Conservation (phyloP, 2,113 vertebrate genomes). For the Neodon shergylaensis region DNA sequence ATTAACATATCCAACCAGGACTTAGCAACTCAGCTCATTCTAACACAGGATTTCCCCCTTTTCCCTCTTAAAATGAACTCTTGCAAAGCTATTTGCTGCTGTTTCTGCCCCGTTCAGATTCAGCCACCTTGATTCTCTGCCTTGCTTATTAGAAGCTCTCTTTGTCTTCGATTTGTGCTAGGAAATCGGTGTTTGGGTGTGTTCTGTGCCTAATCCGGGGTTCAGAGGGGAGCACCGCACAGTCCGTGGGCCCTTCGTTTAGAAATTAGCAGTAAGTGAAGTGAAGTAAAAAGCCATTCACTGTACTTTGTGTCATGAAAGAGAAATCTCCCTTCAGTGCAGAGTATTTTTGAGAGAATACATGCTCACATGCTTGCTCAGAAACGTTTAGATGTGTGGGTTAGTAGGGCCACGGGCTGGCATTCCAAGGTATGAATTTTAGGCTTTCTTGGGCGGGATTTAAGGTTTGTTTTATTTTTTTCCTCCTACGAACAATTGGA, state of each 20-base stretch:
- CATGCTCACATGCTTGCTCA: background rate
- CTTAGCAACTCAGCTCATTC: background rate
- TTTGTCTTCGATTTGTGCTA: background rate
- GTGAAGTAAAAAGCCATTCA: constrained; percentile 1
- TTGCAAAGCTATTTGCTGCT: background rate
- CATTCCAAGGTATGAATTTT: constrained; percentile 15
- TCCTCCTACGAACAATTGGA: constrained; percentile 73
- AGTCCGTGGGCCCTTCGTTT: background rate
- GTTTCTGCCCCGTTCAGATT: background rate
- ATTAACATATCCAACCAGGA: background rate
- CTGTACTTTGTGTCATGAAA: background rate
- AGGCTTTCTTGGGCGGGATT: constrained; percentile 49
- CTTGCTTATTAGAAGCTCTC: background rate
- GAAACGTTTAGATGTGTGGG: background rate
- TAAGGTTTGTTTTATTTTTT: constrained; percentile 75
- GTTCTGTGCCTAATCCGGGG: background rate
- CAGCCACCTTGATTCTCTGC: background rate
- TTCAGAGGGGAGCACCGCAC: background rate
- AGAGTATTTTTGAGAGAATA: background rate
- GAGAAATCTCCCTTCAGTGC: background rate
- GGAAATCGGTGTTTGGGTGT: background rate
- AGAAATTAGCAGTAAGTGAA: background rate
- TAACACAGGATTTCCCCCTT: background rate
- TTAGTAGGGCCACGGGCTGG: background rate
- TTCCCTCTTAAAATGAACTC: background rate